Percentiles rank a stretch among this genome's conserved stretches.
Evolutionary conservation across 1,140 invertebrate genomes (phyloP).

Genomic region (Bombus pyrosoma): DNA sequence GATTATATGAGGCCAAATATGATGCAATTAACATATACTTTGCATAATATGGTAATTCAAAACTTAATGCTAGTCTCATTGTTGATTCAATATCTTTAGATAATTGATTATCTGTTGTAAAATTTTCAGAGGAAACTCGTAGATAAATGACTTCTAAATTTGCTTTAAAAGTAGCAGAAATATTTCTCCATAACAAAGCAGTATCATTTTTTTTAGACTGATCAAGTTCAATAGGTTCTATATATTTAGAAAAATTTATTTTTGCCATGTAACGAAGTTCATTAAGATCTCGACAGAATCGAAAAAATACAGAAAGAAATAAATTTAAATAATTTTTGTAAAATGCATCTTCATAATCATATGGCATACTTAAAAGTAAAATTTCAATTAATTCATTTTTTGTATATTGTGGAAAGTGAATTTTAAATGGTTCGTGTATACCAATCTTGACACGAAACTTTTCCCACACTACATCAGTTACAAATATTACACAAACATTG

Average conservation of each 20-base stretch:
- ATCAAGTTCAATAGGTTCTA: constrained; percentile 87
- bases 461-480: constrained; percentile 90
- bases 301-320: constrained; percentile 91
- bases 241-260: constrained; percentile 88
- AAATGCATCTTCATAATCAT: constrained; percentile 81
- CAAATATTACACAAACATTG: constrained; percentile 90
- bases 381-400: constrained; percentile 91
- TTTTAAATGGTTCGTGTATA: constrained; percentile 88
- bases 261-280: constrained; percentile 89
- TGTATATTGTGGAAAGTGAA: constrained; percentile 92
- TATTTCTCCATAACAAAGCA: constrained; percentile 89
- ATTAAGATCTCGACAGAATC: constrained; percentile 90
- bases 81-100: constrained; percentile 80
- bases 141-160: constrained; percentile 91
- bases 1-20: constrained; percentile 95
- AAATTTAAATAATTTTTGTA: constrained; percentile 91
- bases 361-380: constrained; percentile 82
- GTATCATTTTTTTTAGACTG: constrained; percentile 85
- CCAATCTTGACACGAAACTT: constrained; percentile 89
- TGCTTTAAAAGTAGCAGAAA: constrained; percentile 88
- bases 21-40: constrained; percentile 95
- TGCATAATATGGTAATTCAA: constrained; percentile 94
- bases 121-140: constrained; percentile 82
- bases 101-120: constrained; percentile 63
- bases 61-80: constrained; percentile 85